These are phyloP conservation scores for Alosa sapidissima DNA, from an alignment of 2,797 vertebrate genomes.

Conservation along the genomic window DNA sequence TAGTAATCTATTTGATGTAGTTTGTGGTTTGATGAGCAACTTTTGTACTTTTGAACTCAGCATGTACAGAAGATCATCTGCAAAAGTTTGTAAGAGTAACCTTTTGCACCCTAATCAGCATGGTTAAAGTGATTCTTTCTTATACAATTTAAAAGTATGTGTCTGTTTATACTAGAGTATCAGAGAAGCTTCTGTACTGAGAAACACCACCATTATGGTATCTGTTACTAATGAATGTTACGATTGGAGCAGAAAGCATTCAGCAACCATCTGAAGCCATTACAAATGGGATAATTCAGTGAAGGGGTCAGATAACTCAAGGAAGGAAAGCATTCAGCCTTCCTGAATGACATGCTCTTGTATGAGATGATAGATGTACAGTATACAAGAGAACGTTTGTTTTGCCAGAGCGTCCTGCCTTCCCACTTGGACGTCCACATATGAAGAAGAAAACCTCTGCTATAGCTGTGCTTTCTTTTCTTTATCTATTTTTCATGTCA, in stretches of 20 bases:
- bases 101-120: not conserved
- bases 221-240: not conserved
- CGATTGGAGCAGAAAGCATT: not conserved
- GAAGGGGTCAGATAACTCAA: not conserved
- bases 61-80: not conserved
- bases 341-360: not conserved
- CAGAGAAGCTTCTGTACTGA: not conserved
- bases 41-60: not conserved
- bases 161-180: not conserved
- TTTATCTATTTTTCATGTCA: not conserved
- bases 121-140: not conserved
- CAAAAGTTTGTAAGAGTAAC: not conserved
- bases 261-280: not conserved
- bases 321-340: not conserved
- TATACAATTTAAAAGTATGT: not conserved
- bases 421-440: not conserved
- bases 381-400: not conserved
- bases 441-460: not conserved
- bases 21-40: not conserved
- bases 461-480: not conserved
- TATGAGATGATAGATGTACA: not conserved
- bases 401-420: too few relatives aligned
- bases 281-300: not conserved
- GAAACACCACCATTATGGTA: not conserved
- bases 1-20: not conserved